These are phyloP conservation scores for Chlorodrepanis virens DNA, from an alignment of 2,113 vertebrate species.

Conservation along the genomic window DNA sequence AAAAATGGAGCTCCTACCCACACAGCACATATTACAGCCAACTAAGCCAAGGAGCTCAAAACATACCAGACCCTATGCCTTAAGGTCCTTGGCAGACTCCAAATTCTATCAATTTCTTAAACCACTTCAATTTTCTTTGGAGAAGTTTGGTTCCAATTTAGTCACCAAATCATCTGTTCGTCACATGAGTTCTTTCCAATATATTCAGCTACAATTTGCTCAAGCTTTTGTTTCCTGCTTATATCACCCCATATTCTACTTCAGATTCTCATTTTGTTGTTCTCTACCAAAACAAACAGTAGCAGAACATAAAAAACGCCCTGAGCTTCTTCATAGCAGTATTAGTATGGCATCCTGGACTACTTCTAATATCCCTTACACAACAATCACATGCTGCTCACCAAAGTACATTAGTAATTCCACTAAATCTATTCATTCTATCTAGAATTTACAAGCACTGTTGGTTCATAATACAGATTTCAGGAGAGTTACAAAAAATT, in stretches of 20 bases:
- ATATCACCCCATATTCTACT: not conserved
- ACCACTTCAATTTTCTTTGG: not conserved
- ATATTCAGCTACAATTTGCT: not conserved
- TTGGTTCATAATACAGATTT: not conserved
- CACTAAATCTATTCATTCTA: not conserved
- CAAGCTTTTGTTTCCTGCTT: not conserved
- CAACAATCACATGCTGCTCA: not conserved
- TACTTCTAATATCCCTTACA: not conserved
- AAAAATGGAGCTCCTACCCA: not conserved
- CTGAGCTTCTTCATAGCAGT: not conserved
- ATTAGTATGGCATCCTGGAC: not conserved
- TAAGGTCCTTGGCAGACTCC: not conserved
- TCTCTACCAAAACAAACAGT: not conserved
- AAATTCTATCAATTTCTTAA: not conserved
- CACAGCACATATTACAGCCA: fast-evolving
- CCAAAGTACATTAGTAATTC: not conserved
- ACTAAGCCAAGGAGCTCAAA: not conserved
- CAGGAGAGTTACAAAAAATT: not conserved
- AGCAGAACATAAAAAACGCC: not conserved
- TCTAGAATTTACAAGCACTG: not conserved
- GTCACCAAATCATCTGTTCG: not conserved
- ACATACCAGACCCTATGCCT: not conserved
- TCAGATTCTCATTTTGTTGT: not conserved
- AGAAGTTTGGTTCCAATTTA: not conserved
- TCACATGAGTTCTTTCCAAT: not conserved